A percentile compares a stretch with the other conserved stretches of the same genome.
Evolutionary conservation across 1,140 invertebrate genomes (phyloP).

Genomic region (Chrysomallon squamiferum): DNA sequence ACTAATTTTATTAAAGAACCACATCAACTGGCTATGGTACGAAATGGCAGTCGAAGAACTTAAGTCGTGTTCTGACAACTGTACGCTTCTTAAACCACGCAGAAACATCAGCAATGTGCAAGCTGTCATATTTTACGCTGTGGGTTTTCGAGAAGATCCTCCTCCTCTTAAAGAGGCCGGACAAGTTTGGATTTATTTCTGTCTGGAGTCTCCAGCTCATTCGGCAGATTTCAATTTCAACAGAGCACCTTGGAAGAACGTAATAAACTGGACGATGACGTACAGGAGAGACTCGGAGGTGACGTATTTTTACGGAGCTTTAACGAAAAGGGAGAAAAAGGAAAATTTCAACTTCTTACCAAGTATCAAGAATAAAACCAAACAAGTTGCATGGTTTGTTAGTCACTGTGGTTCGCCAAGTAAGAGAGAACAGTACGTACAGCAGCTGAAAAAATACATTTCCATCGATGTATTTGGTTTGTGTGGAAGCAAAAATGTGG

Average conservation of each 20-base stretch:
- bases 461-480: conserved; percentile 71
- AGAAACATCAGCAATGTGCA: too few species aligned
- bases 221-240: too few species aligned
- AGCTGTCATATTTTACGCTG: too few species aligned
- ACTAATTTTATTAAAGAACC: too few species aligned
- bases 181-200: too few species aligned
- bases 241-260: not conserved
- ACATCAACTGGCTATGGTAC: too few species aligned
- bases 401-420: conserved; percentile 69
- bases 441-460: conserved; percentile 66
- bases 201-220: too few species aligned
- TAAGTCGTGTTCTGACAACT: too few species aligned
- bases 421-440: conserved; percentile 66
- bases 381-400: conserved; percentile 70
- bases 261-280: conserved; percentile 18
- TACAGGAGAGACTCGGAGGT: not conserved
- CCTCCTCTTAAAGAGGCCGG: too few species aligned
- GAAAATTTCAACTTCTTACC: not conserved
- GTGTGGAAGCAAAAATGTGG: conserved; percentile 61
- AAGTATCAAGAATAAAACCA: conserved; percentile 29
- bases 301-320: not conserved
- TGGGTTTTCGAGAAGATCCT: too few species aligned
- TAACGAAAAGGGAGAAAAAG: not conserved
- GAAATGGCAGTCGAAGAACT: too few species aligned
- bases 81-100: too few species aligned